Percentiles rank a stretch among this genome's conserved stretches.
These are phyloP conservation scores for Cheilosia impressa DNA, from an alignment of 2,888 invertebrate genomes.

Conservation along the genomic window DNA sequence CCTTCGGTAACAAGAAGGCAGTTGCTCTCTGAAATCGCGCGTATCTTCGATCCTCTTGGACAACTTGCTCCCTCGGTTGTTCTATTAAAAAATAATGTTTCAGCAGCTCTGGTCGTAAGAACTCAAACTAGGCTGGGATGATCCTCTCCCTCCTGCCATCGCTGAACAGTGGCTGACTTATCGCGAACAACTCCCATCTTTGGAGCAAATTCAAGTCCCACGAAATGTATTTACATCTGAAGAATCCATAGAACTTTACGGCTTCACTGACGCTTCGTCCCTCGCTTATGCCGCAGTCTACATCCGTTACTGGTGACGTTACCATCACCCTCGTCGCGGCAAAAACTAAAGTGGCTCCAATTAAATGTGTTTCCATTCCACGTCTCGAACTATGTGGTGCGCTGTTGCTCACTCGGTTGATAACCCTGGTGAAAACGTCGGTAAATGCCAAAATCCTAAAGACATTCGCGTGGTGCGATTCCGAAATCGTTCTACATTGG, in stretches of 20 bases:
- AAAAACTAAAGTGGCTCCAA: slow-evolving; percentile 39
- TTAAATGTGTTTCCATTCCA: slow-evolving; percentile 55
- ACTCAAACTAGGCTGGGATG: too few relatives aligned
- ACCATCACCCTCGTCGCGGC: slow-evolving; percentile 9
- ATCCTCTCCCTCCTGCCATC: background rate
- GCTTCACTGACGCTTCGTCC: slow-evolving; percentile 21
- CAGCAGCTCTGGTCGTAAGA: too few relatives aligned
- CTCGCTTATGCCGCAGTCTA: slow-evolving; percentile 35
- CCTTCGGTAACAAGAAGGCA: too few relatives aligned
- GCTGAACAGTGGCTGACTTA: background rate
- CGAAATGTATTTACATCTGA: background rate
- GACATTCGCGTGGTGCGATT: too few relatives aligned
- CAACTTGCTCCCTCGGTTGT: too few relatives aligned
- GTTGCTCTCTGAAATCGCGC: too few relatives aligned
- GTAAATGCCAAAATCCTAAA: too few relatives aligned
- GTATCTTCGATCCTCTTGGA: background rate
- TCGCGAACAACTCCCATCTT: background rate
- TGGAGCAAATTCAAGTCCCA: slow-evolving; percentile 1
- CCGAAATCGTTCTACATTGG: too few relatives aligned
- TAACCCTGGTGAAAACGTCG: too few relatives aligned
- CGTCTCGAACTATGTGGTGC: too few relatives aligned
- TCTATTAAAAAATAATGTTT: too few relatives aligned
- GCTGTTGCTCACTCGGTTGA: too few relatives aligned
- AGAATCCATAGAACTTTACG: slow-evolving; percentile 7
- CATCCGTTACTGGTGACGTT: background rate